Percentiles rank a stretch among this genome's conserved stretches.
phyloP scores from a whole-genome alignment of 2,797 vertebrate genomes.

The Myiothlypis coronata region DNA sequence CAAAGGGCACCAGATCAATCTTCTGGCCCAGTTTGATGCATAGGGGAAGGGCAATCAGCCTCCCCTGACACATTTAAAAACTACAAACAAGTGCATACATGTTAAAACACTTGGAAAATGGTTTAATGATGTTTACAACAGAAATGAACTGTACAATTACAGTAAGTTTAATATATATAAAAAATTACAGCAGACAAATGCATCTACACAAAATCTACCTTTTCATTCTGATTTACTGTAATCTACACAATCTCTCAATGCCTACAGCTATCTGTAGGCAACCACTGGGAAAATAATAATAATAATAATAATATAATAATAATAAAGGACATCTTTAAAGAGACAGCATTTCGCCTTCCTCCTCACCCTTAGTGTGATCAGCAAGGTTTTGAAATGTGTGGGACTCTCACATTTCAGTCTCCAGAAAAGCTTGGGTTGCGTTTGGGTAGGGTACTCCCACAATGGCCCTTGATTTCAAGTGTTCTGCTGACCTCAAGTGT shows the following conservation, averaged over 20 bases:
- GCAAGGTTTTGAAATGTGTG: constrained; percentile 53
- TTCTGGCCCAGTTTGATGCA: not conserved
- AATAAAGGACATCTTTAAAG: constrained; percentile 79
- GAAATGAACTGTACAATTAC: constrained; percentile 99
- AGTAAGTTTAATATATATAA: constrained; percentile 99
- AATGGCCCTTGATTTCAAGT: constrained; percentile 31
- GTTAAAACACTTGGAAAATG: constrained; percentile 99
- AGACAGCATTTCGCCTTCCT: constrained; percentile 78
- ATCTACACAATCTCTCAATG: constrained; percentile 91
- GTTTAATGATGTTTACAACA: constrained; percentile 99
- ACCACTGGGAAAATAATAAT: constrained; percentile 69
- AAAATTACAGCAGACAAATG: constrained; percentile 99
- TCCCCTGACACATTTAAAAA: not conserved
- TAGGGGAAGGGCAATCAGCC: not conserved
- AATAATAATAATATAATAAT: constrained; percentile 36
- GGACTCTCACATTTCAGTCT: constrained; percentile 62
- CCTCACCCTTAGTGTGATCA: constrained; percentile 54
- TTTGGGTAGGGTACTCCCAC: constrained; percentile 1
- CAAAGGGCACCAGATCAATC: not conserved
- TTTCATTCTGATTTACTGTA: constrained; percentile 95
- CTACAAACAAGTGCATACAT: constrained; percentile 61
- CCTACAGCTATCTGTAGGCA: constrained; percentile 77
- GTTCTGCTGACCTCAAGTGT: constrained; percentile 34
- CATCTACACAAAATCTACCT: constrained; percentile 94
- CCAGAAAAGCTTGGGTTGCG: constrained; percentile 36